Evolutionary conservation across 1,140 invertebrate genomes (phyloP).

Genomic region (Nautilus pompilius): DNA sequence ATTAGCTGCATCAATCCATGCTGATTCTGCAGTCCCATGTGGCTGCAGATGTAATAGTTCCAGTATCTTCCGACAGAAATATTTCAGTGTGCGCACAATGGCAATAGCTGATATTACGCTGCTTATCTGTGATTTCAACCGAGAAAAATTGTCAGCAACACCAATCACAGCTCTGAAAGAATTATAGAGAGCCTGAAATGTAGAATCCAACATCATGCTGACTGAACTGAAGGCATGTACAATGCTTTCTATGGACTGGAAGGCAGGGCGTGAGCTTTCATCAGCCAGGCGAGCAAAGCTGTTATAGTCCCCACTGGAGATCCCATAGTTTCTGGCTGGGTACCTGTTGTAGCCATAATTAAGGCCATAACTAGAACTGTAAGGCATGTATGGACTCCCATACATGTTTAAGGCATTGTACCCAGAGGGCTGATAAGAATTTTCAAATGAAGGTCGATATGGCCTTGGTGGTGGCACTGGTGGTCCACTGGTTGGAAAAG

Average conservation of each 20-base stretch:
- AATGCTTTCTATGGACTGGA: constrained; percentile 90
- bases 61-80: constrained; percentile 72
- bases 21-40: constrained; percentile 42
- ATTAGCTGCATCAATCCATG: constrained; percentile 42
- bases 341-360: constrained; percentile 44
- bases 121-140: constrained; percentile 75
- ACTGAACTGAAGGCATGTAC: constrained; percentile 88
- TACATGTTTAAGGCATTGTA: constrained; percentile 8
- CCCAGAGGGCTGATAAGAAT: too few species aligned
- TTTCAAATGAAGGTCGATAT: too few species aligned
- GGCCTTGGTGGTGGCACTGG: too few species aligned
- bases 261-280: constrained; percentile 85
- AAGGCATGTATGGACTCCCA: constrained; percentile 18
- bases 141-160: constrained; percentile 89
- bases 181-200: constrained; percentile 89
- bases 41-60: constrained; percentile 62
- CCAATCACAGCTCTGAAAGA: constrained; percentile 92
- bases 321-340: constrained; percentile 6
- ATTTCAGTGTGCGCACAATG: constrained; percentile 73
- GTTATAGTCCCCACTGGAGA: constrained; percentile 40
- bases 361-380: constrained; percentile 23
- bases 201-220: constrained; percentile 95
- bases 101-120: constrained; percentile 83
- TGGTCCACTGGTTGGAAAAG: too few species aligned
- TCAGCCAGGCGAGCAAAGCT: constrained; percentile 83